phyloP scores from a whole-genome alignment of 1,140 invertebrate species.

The Drosophila nannoptera region DNA sequence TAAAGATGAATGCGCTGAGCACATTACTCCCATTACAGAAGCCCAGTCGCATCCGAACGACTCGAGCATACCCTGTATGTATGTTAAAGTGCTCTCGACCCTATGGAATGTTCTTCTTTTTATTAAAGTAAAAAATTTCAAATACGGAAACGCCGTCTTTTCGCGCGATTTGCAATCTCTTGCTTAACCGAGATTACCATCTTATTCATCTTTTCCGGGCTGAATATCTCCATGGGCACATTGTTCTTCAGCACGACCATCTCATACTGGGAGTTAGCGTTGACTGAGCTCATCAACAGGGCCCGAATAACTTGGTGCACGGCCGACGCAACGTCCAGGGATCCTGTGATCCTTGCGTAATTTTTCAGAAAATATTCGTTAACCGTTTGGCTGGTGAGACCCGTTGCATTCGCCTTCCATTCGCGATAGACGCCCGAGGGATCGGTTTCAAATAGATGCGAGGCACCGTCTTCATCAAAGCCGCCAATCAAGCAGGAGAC shows the following conservation, averaged over 20 bases:
- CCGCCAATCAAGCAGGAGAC: constrained; percentile 98
- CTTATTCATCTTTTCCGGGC: constrained; percentile 13
- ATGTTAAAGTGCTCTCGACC: too few relatives aligned
- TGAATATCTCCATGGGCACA: constrained; percentile 46
- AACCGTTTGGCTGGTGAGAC: constrained; percentile 97
- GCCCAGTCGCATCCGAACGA: not conserved
- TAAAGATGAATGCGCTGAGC: constrained; percentile 5
- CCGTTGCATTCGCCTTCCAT: constrained; percentile 99
- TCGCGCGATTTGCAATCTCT: constrained; percentile 17
- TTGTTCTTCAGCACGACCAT: constrained; percentile 45
- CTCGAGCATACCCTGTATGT: not conserved
- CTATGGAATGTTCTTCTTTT: too few relatives aligned
- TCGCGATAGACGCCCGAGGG: constrained; percentile 99
- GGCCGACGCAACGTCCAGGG: constrained; percentile 19
- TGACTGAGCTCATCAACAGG: constrained; percentile 29
- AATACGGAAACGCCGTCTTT: not conserved
- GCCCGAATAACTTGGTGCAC: constrained; percentile 50
- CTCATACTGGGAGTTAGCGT: constrained; percentile 35
- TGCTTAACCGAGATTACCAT: constrained; percentile 32
- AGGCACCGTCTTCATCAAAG: constrained; percentile 97
- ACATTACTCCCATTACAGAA: too few relatives aligned
- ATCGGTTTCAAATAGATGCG: constrained; percentile 98
- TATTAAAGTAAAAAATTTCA: not conserved
- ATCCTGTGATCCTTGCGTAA: not conserved
- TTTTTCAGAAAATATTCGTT: constrained; percentile 99